Base-by-base conservation (phyloP, 2,113 vertebrate species). In the Nesoenas mayeri region DNA sequence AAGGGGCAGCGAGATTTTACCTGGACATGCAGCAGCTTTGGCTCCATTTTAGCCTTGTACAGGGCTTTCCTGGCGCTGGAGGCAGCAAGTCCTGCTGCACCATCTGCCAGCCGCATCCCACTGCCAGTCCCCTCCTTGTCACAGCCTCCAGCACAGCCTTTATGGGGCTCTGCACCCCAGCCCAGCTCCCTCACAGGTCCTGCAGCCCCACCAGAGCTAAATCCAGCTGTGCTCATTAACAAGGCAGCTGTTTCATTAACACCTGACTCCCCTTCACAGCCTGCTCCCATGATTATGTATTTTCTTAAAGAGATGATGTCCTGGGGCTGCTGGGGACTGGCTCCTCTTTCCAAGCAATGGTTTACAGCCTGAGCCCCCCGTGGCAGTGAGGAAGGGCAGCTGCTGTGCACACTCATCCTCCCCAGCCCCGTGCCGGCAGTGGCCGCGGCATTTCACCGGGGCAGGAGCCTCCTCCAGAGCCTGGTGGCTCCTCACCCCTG, bases 401-500 rank as follows among this genome's bases (percentile, higher is more conserved):
- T 0, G 1, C 78, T 17, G 21, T 2, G 32, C 1, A 12, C 57
- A 1, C 32, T 10, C 64, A 28, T 36, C 38, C 78, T 70, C 0
- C 60, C 40, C 79, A 80, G 62, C 66, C 61, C 74, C 3, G 11
- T 1, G 3, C 0, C 8, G 9, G 56, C 71, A 34, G 15, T 2
- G 32, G 3, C 84, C 31, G 0, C 1, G 1, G 12, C 36, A 2
- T 48, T 61, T 5, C 31, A 24, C 20, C 17, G 1, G 1, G 12
- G 57, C 62, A n/a, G 53, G 25, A 79, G 8, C 57, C 28, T 50
- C 57, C 65, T 36, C 34, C 51, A 6, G 32, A 79, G 34, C 79
- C 10, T 56, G 1, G 1, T 0, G 26, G 47, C 74, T 58, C 89
- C 65, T 66, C 66, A 26, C 18, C 75, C 19, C 42, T 1, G 7